Evolutionary conservation across 1,140 invertebrate species (phyloP), one percentile per base, ranked within the genome.

Genomic region (Helicoverpa armigera): DNA sequence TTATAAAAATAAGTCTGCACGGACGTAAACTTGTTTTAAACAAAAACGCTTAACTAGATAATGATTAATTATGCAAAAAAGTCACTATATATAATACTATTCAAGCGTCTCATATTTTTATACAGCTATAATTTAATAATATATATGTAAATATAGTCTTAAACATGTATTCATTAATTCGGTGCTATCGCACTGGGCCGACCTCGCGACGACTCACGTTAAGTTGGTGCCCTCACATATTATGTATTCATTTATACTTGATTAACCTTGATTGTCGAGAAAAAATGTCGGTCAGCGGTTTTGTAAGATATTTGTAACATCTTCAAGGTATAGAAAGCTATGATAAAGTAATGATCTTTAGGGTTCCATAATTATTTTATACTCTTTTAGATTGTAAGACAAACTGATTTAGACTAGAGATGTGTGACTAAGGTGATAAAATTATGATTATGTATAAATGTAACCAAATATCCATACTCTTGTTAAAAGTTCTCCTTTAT

Each of bases 211-310:
- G 12, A 54, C 31, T 43, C 53, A 18, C 23, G n/a, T 53, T 51
- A 51, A 51, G 12, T 43, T 43, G 13, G n/a, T 65, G 31, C 35
- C 35, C 29, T 70, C 63, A 18, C 63, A 70, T 12, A 69, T 53
- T 70, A 70, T 53, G 67, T 58, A 74, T 74, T 74, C 7, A 58
- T 56, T 43, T 16, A 43, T 35, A 48, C 58, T 16, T 58, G 7
- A 54, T 13, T 29, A 23, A 53, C 67, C 67, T 70, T 70, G 50
- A 53, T 53, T 53, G 14, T 53, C 23, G 4, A 7, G 51, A 29
- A 3, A 63, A 70, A 53, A 70, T 78, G 14, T 53, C 50, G 67
- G 50, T 51, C 50, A 70, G 12, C 50, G 48, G 16, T 65, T 43
- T 48, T 48, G 16, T 14, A 31, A 53, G 61, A 60, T 18, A 12